A percentile compares a stretch with the other conserved stretches of the same genome.
Conservation (phyloP, 2,797 vertebrate genomes). For the Zonotrichia albicollis region DNA sequence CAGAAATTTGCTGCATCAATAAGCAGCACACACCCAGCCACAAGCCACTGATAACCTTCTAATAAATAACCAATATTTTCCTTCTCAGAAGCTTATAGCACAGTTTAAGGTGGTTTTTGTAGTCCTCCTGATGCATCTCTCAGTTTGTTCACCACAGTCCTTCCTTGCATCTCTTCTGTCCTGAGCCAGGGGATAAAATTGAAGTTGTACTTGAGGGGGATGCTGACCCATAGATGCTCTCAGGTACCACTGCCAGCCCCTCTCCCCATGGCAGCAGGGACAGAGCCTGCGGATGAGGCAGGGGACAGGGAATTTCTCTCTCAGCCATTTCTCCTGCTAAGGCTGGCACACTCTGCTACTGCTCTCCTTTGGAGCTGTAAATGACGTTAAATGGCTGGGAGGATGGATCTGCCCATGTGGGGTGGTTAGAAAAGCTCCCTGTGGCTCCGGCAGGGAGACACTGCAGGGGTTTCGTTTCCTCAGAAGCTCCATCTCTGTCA, state of each 20-base stretch:
- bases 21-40: background rate
- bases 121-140: background rate
- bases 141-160: background rate
- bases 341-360: background rate
- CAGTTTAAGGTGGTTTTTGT: rapidly evolving
- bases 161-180: background rate
- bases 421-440: background rate
- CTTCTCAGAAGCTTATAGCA: background rate
- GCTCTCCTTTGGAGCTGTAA: background rate
- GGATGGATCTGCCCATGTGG: background rate
- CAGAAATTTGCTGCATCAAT: background rate
- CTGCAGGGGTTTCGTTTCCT: background rate
- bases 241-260: background rate
- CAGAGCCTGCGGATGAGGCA: background rate
- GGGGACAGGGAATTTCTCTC: background rate
- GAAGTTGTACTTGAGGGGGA: background rate
- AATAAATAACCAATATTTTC: background rate
- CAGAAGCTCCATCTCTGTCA: background rate
- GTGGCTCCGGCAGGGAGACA: background rate
- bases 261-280: background rate
- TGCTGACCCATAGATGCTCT: background rate
- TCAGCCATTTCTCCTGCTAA: background rate
- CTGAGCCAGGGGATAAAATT: background rate
- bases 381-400: background rate
- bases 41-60: background rate